Base-by-base conservation (phyloP, 1,140 invertebrate species). In the Drosophila nikananu region DNA sequence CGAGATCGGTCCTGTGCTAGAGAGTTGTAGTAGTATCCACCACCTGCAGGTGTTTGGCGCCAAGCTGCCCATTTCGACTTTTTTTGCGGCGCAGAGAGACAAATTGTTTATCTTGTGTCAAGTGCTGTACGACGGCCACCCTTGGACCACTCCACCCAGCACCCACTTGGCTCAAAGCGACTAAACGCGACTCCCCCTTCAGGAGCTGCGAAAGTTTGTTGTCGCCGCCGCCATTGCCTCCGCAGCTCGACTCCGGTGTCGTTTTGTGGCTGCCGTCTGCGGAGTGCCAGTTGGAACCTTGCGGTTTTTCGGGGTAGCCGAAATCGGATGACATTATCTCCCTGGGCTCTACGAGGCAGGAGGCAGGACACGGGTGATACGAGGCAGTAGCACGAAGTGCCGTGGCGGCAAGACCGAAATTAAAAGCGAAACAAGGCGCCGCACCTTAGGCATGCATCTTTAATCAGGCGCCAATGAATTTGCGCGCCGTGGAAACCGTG, bases 81-180 rank as follows among this genome's bases (percentile, higher is more conserved):
- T 63, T 67, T 81, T 77, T 74, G 81, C 41, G 72, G 54, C 61
- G 49, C 72, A 76, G 52, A 87, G 77, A 81, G 86, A 90, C 86
- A 90, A 89, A 90, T 89, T 89, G 81, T 89, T 89, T 89, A 89
- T 90, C 78, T 89, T 86, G 86, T 86, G 86, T 89, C 81, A 90
- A 90, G 86, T 90, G 79, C 77, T 81, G 67, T 44, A 75, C 44
- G 51, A 61, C 25, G 52, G 37, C 71, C 65, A 41, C 52, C 48
- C 66, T 23, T 17, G 15, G 30, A 42, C 67, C 67, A 52, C 23
- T 49, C 23, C 46, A 15, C 46, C 17, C 46, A 3, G 27, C 54
- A 10, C 12, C 37, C 10, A 44, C 52, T 32, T 27, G 25, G 21
- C 13, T 37, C n/a, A 17, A 42, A 30, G 15, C 23, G 23, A 55